phyloP scores from a whole-genome alignment of 2,797 vertebrate genomes.

The Emydoidea blandingii region DNA sequence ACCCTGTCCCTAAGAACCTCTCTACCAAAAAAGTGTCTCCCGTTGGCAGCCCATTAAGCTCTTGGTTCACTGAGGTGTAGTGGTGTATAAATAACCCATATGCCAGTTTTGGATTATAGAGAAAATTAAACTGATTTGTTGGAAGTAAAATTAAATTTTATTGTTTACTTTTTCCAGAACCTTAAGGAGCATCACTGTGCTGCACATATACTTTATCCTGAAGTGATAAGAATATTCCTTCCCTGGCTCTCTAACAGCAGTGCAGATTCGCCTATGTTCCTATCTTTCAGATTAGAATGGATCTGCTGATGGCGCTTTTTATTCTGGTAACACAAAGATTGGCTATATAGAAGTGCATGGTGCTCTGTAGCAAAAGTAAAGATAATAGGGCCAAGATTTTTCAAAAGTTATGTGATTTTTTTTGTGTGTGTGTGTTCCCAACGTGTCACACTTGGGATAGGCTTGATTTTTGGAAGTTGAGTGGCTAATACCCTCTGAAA shows the following conservation, averaged over 20 bases:
- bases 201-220: neutral
- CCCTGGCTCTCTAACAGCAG: neutral
- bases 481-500: neutral
- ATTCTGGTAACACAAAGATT: neutral
- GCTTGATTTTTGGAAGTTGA: neutral
- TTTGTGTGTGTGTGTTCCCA: neutral
- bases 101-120: slow-evolving; percentile 8
- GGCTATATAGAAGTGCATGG: accelerated
- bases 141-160: neutral
- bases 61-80: neutral
- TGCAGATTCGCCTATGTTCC: neutral
- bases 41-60: neutral
- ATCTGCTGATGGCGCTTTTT: accelerated
- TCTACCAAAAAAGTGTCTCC: slow-evolving; percentile 10
- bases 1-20: neutral
- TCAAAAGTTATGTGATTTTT: neutral
- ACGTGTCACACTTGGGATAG: neutral
- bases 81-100: neutral
- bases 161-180: neutral
- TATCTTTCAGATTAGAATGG: neutral
- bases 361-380: neutral
- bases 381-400: neutral
- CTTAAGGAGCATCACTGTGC: neutral
- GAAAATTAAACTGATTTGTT: neutral
- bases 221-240: neutral